phyloP scores from a whole-genome alignment of 2,113 vertebrate species.

The Nannobrachium achirus region DNA sequence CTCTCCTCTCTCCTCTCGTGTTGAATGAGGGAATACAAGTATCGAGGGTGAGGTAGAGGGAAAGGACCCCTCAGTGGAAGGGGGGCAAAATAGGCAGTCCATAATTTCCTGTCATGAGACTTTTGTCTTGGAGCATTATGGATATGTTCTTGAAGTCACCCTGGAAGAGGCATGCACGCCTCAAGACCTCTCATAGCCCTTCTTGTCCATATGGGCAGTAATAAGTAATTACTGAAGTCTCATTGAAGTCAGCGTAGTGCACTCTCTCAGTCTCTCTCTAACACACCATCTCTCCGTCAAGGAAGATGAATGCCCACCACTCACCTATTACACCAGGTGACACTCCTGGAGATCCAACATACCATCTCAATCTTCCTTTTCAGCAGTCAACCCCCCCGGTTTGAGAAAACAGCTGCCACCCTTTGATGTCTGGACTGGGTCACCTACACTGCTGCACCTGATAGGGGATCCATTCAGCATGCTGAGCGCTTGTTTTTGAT shows the following conservation, averaged over 20 bases:
- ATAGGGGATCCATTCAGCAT: constrained; percentile 61
- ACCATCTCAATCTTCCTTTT: constrained; percentile 76
- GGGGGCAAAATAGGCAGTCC: constrained; percentile 81
- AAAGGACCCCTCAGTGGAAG: constrained; percentile 27
- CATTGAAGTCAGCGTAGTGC: constrained; percentile 93
- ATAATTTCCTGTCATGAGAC: constrained; percentile 95
- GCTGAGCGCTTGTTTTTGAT: constrained; percentile 56
- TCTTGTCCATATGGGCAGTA: constrained; percentile 87
- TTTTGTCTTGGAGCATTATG: constrained; percentile 93
- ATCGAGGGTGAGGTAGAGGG: constrained; percentile 63
- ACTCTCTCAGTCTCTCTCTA: constrained; percentile 26
- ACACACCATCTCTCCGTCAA: constrained; percentile 11
- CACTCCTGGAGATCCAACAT: constrained; percentile 73
- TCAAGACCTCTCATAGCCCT: constrained; percentile 82
- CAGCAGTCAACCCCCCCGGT: constrained; percentile 78
- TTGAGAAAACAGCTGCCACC: constrained; percentile 85
- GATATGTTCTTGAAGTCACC: constrained; percentile 92
- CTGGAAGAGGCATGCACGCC: constrained; percentile 59
- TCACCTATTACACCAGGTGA: constrained; percentile 87
- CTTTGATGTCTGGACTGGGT: constrained; percentile 87
- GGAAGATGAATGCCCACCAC: constrained; percentile 76
- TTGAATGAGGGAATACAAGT: constrained; percentile 87
- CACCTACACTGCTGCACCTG: constrained; percentile 84
- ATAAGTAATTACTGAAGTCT: constrained; percentile 97
- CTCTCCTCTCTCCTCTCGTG: constrained; percentile 58